Percentiles rank a stretch among this genome's conserved stretches.
Conservation (phyloP, 2,888 invertebrate genomes). For the Tetranychus truncatus region DNA sequence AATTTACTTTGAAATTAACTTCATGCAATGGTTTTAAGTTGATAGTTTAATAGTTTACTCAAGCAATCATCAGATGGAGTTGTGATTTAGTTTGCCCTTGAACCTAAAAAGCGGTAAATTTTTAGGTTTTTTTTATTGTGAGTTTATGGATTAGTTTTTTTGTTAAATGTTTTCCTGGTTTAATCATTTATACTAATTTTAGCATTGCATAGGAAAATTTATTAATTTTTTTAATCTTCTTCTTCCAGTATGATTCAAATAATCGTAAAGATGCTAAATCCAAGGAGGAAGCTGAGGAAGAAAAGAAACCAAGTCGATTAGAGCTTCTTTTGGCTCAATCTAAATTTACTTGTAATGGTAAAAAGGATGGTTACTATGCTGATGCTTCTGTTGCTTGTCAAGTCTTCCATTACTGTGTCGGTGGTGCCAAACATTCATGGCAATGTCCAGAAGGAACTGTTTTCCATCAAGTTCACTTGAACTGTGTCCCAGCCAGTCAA, state of each 20-base stretch:
- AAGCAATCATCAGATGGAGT: too few relatives aligned
- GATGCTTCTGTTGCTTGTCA: conserved; percentile 67
- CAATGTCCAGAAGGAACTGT: conserved; percentile 76
- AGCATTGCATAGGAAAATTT: too few relatives aligned
- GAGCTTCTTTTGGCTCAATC: conserved; percentile 58
- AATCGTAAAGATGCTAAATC: not conserved
- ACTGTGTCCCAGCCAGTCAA: conserved; percentile 74
- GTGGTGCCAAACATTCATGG: conserved; percentile 55
- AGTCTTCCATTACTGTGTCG: conserved; percentile 77
- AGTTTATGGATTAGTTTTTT: too few relatives aligned
- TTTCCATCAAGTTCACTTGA: conserved; percentile 72
- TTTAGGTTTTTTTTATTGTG: too few relatives aligned
- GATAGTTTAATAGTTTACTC: too few relatives aligned
- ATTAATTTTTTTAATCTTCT: not conserved
- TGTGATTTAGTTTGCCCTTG: too few relatives aligned
- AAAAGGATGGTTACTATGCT: conserved; percentile 73
- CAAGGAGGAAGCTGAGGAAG: conserved; percentile 45
- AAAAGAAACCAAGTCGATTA: conserved; percentile 67
- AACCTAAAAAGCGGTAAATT: too few relatives aligned
- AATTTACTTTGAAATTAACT: too few relatives aligned
- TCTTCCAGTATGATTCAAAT: not conserved
- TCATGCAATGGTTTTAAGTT: too few relatives aligned
- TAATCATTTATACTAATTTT: too few relatives aligned
- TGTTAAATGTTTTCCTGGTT: too few relatives aligned
- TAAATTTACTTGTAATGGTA: conserved; percentile 58